Conservation (phyloP, 2,888 invertebrate species). For the Elysia crispata region DNA sequence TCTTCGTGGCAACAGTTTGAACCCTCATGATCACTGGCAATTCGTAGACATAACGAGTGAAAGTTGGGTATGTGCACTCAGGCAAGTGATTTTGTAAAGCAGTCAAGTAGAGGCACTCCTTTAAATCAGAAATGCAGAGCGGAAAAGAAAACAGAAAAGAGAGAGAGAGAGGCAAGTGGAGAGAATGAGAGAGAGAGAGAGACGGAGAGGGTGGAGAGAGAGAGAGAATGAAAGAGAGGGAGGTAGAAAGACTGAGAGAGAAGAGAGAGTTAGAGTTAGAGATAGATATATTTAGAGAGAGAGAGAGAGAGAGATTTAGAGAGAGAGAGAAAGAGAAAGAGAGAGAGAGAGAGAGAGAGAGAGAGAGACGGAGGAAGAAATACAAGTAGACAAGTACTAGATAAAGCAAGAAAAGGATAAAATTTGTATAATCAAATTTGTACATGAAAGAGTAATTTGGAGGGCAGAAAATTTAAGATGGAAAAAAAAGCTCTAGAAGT, state of each 20-base stretch:
- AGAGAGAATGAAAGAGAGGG: background rate
- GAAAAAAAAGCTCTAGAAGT: background rate
- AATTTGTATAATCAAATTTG: too few species aligned
- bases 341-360: slow-evolving; percentile 29
- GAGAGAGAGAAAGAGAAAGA: slow-evolving; percentile 28
- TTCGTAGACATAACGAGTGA: too few species aligned
- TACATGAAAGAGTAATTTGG: too few species aligned
- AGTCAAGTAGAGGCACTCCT: too few species aligned
- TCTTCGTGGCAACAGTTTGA: too few species aligned
- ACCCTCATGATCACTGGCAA: too few species aligned
- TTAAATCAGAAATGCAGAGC: too few species aligned
- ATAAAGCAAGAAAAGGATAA: background rate
- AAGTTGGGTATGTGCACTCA: too few species aligned
- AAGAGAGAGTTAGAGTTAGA: background rate
- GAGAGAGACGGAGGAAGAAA: slow-evolving; percentile 3
- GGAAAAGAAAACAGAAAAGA: too few species aligned
- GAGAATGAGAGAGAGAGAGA: background rate
- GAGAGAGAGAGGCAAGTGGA: background rate
- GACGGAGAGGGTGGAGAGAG: background rate
- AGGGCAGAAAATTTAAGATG: too few species aligned
- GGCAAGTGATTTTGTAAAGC: too few species aligned
- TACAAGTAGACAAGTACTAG: background rate
- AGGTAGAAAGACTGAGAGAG: background rate
- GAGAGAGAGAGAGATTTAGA: slow-evolving; percentile 17
- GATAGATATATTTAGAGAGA: slow-evolving; percentile 19